Percentiles rank a stretch among this genome's conserved stretches.
Evolutionary conservation across 2,888 invertebrate genomes (phyloP).

Genomic region (Strigamia transsilvanica): DNA sequence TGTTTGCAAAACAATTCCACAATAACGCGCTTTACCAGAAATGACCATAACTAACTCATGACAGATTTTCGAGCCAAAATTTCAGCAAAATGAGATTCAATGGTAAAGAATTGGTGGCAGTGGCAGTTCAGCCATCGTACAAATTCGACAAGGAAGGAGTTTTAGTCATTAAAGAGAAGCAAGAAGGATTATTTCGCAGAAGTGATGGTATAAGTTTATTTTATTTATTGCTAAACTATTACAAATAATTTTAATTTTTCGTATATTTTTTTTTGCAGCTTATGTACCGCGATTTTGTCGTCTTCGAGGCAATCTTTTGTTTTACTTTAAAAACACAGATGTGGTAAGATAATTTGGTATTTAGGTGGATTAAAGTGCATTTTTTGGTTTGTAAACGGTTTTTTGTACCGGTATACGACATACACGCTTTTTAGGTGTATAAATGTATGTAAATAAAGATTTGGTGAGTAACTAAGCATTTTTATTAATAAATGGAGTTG

Average conservation of each 20-base stretch:
- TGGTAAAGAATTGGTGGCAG: constrained; percentile 82
- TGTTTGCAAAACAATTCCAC: no score
- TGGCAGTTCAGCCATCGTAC: constrained; percentile 86
- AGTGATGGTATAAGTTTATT: constrained; percentile 75
- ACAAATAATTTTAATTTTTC: constrained; percentile 56
- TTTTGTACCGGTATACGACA: no score
- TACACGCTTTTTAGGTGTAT: no score
- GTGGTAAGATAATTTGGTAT: constrained; percentile 66
- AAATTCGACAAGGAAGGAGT: constrained; percentile 93
- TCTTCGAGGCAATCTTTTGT: constrained; percentile 88
- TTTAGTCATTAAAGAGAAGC: constrained; percentile 83
- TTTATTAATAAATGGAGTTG: no score
- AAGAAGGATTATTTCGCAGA: constrained; percentile 84
- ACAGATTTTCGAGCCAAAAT: no score
- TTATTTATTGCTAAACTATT: neutral
- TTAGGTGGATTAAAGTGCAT: no score
- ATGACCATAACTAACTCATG: no score
- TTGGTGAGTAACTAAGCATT: no score
- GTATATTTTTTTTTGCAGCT: constrained; percentile 69
- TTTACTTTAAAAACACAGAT: constrained; percentile 90
- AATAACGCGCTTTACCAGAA: no score
- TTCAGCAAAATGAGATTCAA: constrained; percentile 80
- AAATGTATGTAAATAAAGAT: no score
- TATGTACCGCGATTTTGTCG: constrained; percentile 87
- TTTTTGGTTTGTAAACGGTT: no score